A percentile compares a stretch with the other conserved stretches of the same genome.
phyloP scores from a whole-genome alignment of 2,797 vertebrate genomes.

The Gymnothorax reevesii region DNA sequence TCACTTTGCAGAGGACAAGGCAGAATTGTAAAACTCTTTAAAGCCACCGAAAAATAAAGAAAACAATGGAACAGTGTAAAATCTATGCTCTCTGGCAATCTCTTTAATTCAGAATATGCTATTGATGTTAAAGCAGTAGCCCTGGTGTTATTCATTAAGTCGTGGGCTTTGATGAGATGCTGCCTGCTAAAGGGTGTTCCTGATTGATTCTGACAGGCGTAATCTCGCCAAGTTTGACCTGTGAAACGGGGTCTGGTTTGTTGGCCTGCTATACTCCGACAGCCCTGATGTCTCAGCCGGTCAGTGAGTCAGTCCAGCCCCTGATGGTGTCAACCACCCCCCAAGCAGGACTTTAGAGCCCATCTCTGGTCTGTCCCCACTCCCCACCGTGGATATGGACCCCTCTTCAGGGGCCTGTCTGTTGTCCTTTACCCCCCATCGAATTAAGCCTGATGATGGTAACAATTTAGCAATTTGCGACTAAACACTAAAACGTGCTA shows the following conservation, averaged over 20 bases:
- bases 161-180: conserved; percentile 41
- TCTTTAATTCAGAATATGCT: conserved; percentile 16
- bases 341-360: not conserved
- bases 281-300: conserved; percentile 38
- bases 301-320: conserved; percentile 28
- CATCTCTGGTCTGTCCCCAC: not conserved
- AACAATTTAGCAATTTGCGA: conserved; percentile 22
- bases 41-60: conserved; percentile 32
- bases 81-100: conserved; percentile 43
- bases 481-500: conserved; percentile 18
- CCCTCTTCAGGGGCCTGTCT: conserved; percentile 13
- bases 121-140: conserved; percentile 17
- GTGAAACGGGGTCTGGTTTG: conserved; percentile 42
- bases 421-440: conserved; percentile 19
- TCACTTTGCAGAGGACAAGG: conserved; percentile 16
- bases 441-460: conserved; percentile 18
- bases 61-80: conserved; percentile 39
- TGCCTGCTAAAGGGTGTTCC: conserved; percentile 40
- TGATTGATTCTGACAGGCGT: conserved; percentile 28
- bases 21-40: conserved; percentile 33
- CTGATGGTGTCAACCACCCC: conserved; percentile 48
- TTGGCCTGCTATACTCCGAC: not conserved
- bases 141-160: conserved; percentile 19
- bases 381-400: not conserved
- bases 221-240: conserved; percentile 27